Conservation (phyloP, 2,113 vertebrate genomes). For the Dromas ardeola region DNA sequence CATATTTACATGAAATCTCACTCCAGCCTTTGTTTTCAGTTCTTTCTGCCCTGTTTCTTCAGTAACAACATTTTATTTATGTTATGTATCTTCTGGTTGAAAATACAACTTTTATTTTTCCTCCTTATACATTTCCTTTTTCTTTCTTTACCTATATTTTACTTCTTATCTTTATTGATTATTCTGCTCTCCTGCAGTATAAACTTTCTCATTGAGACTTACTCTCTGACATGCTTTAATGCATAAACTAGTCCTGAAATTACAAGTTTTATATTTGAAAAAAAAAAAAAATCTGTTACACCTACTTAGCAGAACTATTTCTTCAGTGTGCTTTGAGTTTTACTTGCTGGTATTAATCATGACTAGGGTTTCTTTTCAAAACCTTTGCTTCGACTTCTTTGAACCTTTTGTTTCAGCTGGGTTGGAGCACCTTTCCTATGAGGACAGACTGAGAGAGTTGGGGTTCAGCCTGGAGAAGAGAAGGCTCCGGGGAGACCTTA, state of each 20-base stretch:
- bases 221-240: not conserved
- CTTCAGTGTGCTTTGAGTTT: not conserved
- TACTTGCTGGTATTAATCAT: not conserved
- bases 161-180: not conserved
- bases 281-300: too few species aligned
- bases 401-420: not conserved
- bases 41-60: not conserved
- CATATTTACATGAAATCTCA: not conserved
- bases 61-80: not conserved
- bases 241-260: not conserved
- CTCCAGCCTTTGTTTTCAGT: not conserved
- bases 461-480: not conserved
- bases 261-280: not conserved
- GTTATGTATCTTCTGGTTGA: not conserved
- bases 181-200: not conserved
- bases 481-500: not conserved
- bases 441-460: not conserved
- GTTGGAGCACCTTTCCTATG: not conserved
- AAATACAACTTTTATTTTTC: not conserved
- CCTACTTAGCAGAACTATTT: not conserved
- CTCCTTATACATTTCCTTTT: not conserved
- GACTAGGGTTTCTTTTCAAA: not conserved
- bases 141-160: not conserved
- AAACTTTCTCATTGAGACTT: not conserved
- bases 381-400: not conserved